phyloP scores from a whole-genome alignment of 1,140 invertebrate species.

The Drosophila yakuba region DNA sequence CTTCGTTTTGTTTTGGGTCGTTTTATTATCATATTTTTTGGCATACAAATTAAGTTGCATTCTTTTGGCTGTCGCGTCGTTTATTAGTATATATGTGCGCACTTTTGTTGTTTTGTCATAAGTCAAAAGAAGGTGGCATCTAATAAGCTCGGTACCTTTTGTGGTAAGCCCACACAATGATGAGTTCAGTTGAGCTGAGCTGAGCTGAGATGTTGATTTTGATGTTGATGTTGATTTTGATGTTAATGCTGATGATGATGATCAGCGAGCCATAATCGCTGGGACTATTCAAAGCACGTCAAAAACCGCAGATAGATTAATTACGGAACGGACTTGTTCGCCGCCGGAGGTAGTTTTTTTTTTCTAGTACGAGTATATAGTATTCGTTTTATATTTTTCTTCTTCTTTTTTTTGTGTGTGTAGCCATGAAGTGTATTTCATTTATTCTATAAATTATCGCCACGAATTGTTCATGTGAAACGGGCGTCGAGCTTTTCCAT shows the following conservation, averaged over 20 bases:
- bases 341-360: constrained; percentile 7
- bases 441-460: constrained; percentile 82
- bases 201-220: no score
- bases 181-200: constrained; percentile 6
- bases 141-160: constrained; percentile 42
- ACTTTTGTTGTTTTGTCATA: constrained; percentile 29
- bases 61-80: constrained; percentile 39
- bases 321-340: constrained; percentile 66
- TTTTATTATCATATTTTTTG: constrained; percentile 56
- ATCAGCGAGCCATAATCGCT: constrained; percentile 69
- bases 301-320: constrained; percentile 76
- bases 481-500: constrained; percentile 42
- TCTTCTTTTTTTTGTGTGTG: constrained; percentile 6
- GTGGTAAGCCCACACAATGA: constrained; percentile 59
- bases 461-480: constrained; percentile 82
- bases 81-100: constrained; percentile 6
- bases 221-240: constrained; percentile 21
- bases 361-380: background rate
- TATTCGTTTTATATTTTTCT: constrained; percentile 2
- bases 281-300: constrained; percentile 77
- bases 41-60: constrained; percentile 73
- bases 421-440: constrained; percentile 79
- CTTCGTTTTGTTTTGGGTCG: constrained; percentile 23
- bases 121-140: constrained; percentile 32
- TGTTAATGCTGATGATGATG: constrained; percentile 50